phyloP scores from a whole-genome alignment of 2,113 vertebrate genomes.

The Bucco capensis region DNA sequence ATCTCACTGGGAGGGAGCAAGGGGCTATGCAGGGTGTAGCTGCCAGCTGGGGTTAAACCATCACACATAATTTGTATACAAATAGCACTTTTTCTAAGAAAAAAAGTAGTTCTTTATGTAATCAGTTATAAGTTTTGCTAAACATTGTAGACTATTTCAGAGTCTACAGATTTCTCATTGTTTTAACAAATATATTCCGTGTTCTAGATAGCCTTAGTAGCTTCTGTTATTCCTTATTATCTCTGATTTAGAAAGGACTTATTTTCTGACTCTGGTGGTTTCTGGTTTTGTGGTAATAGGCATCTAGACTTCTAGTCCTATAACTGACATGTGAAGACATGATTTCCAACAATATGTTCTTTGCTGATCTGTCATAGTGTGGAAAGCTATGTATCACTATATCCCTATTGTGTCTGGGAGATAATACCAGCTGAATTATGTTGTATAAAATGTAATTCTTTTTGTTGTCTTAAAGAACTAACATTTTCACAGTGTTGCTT shows the following conservation, averaged over 20 bases:
- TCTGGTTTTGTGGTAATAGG: neutral
- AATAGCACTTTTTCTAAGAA: neutral
- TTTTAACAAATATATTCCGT: neutral
- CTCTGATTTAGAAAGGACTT: neutral
- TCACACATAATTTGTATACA: neutral
- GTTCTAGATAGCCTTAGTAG: neutral
- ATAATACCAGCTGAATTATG: neutral
- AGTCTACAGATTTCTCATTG: neutral
- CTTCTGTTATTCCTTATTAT: neutral
- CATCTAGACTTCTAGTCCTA: neutral
- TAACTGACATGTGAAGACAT: neutral
- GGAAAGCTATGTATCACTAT: neutral
- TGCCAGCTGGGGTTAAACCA: neutral
- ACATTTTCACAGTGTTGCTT: neutral
- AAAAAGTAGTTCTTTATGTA: neutral
- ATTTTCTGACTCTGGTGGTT: neutral
- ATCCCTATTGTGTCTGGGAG: neutral
- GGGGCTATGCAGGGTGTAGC: neutral
- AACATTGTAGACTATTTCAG: neutral
- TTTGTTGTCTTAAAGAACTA: neutral
- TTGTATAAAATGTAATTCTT: neutral
- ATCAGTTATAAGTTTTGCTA: neutral
- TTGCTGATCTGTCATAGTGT: neutral
- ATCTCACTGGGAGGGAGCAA: accelerated
- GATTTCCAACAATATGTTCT: neutral